Evolutionary conservation across 2,113 vertebrate genomes (phyloP).

Genomic region (Gnathochromis pfefferi): DNA sequence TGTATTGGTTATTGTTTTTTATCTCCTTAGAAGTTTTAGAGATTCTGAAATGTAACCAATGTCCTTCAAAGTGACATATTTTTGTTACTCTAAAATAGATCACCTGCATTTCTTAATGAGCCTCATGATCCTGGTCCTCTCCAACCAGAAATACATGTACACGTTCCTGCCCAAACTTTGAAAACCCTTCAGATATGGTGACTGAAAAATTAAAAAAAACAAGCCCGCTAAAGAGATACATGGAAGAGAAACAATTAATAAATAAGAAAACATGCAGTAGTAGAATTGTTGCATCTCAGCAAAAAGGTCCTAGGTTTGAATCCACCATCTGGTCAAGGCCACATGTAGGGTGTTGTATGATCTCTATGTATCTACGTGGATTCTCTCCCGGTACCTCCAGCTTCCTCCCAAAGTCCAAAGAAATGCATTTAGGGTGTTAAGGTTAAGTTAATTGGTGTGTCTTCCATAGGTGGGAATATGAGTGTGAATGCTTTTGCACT

Average conservation of each 20-base stretch:
- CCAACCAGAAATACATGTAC: fast-evolving
- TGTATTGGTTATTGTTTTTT: neutral
- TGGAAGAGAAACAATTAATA: neutral
- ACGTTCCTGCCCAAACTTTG: neutral
- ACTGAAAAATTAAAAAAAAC: neutral
- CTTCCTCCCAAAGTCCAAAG: neutral
- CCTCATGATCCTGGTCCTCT: neutral
- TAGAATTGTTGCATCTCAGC: neutral
- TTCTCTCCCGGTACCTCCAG: neutral
- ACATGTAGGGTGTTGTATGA: neutral
- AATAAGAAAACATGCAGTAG: neutral
- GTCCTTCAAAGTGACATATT: neutral
- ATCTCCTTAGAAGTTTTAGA: neutral
- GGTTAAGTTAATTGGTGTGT: neutral
- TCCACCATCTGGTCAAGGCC: neutral
- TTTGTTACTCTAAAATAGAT: neutral
- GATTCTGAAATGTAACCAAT: neutral
- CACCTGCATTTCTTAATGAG: neutral
- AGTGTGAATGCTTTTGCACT: neutral
- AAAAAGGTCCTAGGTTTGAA: neutral
- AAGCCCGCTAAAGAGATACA: neutral
- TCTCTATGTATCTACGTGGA: neutral
- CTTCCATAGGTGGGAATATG: neutral
- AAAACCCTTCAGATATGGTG: neutral
- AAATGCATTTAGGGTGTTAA: neutral